Base-by-base conservation (phyloP, 2,797 vertebrate species). In the Enteromius afrohamiltoni region DNA sequence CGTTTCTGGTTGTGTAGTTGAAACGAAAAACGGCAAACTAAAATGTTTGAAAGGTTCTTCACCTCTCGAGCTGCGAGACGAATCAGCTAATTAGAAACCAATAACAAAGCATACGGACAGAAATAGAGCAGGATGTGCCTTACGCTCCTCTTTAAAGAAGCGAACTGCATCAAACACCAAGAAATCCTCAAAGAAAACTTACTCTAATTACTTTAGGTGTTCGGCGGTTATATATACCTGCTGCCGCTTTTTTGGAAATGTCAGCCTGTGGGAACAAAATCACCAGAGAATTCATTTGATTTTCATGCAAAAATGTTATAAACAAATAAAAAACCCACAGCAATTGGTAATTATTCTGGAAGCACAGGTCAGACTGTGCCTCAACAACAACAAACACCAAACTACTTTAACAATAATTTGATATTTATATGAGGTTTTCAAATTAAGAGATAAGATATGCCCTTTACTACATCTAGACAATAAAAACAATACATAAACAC, bases 191-290 rank as follows among this genome's bases (percentile, higher is more conserved):
- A 74, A 73, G 58, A 70, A 76, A 42, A 11, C 74, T 8, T 51
- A 47, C 37, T 62, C 58, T 77, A 77, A 77, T 77, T 64, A 77
- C 74, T 76, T 42, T 23, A 40, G 51, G 58, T 29, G 26, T 62
- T 73, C 26, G 10, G 69, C 10, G 42, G 55, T 62, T 62, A 37
- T 81, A 34, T 67, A 79, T 60, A 60, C 4, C 3, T 37, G 23
- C 64, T 19, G n/a, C 4, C 3, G 10, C 17, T 79, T 6, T 17
- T 47, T 62, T 62, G 14, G 10, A 80, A 80, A 71, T 60, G 67
- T 58, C 79, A 62, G 68, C 13, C 26, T 17, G 37, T 9, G 40
- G 68, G 53, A 62, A 64, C 53, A 47, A 31, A 69, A 26, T 29
- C 51, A 70, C 37, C 34, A 62, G 31, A 71, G 51, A 21, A 21